Percentiles rank a stretch among this genome's conserved stretches.
phyloP scores from a whole-genome alignment of 2,888 invertebrate species.

The Spisula solida region DNA sequence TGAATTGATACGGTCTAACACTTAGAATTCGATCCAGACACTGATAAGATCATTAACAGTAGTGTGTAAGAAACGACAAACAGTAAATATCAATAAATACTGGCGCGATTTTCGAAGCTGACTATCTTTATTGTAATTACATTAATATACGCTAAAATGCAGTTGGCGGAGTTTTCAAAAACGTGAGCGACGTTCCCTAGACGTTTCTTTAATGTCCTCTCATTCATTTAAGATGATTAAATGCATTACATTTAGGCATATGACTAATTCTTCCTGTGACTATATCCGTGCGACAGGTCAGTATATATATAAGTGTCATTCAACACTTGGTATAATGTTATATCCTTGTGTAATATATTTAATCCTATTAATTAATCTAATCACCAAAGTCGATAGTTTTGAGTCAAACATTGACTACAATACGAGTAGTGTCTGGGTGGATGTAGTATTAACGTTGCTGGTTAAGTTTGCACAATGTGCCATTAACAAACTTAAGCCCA shows the following conservation, averaged over 20 bases:
- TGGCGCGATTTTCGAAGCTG: slow-evolving; percentile 1
- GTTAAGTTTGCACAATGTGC: neutral
- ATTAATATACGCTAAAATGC: neutral
- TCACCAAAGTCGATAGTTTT: neutral
- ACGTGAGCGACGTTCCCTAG: neutral
- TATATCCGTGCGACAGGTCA: slow-evolving; percentile 1
- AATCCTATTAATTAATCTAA: neutral
- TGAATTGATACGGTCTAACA: neutral
- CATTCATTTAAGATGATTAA: neutral
- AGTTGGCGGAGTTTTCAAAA: neutral
- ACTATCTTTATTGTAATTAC: neutral
- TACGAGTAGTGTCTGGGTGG: neutral
- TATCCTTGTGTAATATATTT: neutral
- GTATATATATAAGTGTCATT: neutral
- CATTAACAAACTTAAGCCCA: neutral
- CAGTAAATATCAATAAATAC: neutral
- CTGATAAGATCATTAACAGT: neutral
- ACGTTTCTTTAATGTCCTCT: neutral
- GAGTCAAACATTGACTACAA: neutral
- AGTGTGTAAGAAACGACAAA: neutral
- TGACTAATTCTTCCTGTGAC: neutral
- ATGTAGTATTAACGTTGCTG: neutral
- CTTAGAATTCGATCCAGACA: neutral
- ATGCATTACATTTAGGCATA: slow-evolving; percentile 3
- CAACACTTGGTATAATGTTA: neutral